Evolutionary conservation across 2,113 vertebrate species (phyloP).

Genomic region (Mastomys natalensis): DNA sequence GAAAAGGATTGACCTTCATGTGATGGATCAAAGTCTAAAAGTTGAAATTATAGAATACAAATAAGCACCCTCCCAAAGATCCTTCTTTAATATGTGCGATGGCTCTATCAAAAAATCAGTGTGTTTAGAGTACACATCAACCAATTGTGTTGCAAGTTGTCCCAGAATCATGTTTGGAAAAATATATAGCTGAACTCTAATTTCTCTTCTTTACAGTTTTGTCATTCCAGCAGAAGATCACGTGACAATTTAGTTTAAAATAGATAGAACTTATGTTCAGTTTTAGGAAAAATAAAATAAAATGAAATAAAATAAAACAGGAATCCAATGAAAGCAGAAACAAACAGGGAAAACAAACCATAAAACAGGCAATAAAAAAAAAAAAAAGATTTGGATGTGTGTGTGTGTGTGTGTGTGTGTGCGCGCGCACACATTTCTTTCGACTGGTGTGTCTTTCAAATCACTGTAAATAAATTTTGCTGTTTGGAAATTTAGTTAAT

Average conservation of each 20-base stretch:
- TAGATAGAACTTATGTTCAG: not conserved
- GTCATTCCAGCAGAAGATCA: not conserved
- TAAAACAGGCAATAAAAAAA: not conserved
- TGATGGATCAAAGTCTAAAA: not conserved
- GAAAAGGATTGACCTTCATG: not conserved
- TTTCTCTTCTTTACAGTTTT: not conserved
- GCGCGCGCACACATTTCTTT: not conserved
- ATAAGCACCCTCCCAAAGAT: not conserved
- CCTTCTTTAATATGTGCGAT: not conserved
- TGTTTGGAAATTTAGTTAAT: not conserved
- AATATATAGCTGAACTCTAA: not conserved
- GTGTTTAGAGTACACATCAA: not conserved
- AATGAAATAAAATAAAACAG: not conserved
- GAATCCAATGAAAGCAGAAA: not conserved
- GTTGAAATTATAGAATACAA: not conserved
- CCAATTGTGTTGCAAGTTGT: not conserved
- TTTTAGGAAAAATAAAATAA: not conserved
- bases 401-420: not conserved
- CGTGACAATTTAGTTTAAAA: not conserved
- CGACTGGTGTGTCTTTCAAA: not conserved
- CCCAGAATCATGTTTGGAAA: not conserved
- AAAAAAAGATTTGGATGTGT: not conserved
- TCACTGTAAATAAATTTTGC: not conserved
- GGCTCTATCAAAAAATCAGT: not conserved
- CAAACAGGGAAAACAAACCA: not conserved